These are phyloP conservation scores for Penelope pileata DNA, from an alignment of 2,113 vertebrate genomes.

Conservation along the genomic window DNA sequence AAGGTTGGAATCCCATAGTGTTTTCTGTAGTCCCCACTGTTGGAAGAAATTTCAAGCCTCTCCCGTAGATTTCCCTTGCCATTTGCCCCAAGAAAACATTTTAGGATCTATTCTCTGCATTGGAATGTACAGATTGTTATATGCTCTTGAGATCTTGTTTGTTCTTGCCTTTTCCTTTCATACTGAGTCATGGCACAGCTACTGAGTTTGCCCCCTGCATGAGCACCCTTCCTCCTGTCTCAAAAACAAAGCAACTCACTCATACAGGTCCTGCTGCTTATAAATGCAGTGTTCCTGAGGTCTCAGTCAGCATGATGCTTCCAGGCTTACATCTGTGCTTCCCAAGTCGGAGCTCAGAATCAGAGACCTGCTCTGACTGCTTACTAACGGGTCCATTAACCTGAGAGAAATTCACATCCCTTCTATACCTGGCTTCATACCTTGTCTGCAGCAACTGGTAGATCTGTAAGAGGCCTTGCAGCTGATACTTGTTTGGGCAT, in stretches of 20 bases:
- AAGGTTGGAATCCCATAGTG: background rate
- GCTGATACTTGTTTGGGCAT: background rate
- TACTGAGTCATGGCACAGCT: background rate
- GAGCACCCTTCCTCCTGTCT: background rate
- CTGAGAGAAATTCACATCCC: background rate
- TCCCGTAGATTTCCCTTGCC: background rate
- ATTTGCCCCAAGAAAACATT: background rate
- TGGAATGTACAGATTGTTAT: background rate
- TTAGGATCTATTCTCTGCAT: background rate
- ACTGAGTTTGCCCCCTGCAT: background rate
- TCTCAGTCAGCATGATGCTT: background rate
- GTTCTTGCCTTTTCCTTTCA: background rate
- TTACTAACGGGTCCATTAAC: background rate
- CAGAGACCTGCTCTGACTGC: background rate
- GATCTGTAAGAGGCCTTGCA: background rate
- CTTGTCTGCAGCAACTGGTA: background rate
- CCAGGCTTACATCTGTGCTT: conserved; percentile 8
- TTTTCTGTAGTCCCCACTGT: background rate
- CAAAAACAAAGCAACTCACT: conserved; percentile 8
- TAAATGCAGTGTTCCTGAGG: background rate
- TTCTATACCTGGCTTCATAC: background rate
- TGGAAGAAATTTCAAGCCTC: background rate
- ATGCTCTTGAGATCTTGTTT: background rate
- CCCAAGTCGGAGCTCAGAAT: background rate
- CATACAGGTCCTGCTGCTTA: background rate